Conservation (phyloP, 2,888 invertebrate genomes). For the Ochropleura plecta region DNA sequence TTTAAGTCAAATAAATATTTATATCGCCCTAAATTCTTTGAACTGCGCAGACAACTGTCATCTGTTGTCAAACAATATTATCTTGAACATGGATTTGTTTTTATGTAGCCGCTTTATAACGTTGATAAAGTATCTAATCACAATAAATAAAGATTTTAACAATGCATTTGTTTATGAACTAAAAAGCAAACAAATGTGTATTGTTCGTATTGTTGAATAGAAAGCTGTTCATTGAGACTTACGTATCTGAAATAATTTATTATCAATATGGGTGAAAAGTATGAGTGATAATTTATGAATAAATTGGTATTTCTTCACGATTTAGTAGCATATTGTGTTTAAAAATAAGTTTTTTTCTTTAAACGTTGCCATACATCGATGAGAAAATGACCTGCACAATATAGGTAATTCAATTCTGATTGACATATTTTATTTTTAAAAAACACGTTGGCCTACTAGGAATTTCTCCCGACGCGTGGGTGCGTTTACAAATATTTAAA, state of each 20-base stretch:
- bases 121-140: constrained; percentile 45
- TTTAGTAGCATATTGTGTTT: background rate
- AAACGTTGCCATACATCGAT: too few species aligned
- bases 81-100: constrained; percentile 56
- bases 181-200: constrained; percentile 11
- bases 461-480: too few species aligned
- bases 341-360: background rate
- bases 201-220: constrained; percentile 17
- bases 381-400: too few species aligned
- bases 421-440: too few species aligned
- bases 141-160: constrained; percentile 36
- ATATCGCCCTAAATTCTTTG: constrained; percentile 37
- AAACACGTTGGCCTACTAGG: too few species aligned
- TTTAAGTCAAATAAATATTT: constrained; percentile 33
- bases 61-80: constrained; percentile 50
- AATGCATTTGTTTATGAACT: constrained; percentile 38
- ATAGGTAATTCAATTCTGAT: too few species aligned
- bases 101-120: constrained; percentile 26
- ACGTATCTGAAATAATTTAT: background rate
- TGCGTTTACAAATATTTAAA: too few species aligned
- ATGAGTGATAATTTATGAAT: background rate
- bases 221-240: constrained; percentile 1
- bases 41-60: constrained; percentile 35
- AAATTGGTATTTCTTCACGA: background rate
- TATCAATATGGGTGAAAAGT: background rate